These are phyloP conservation scores for Raphicerus campestris DNA, from an alignment of 2,113 vertebrate genomes.

Conservation along the genomic window DNA sequence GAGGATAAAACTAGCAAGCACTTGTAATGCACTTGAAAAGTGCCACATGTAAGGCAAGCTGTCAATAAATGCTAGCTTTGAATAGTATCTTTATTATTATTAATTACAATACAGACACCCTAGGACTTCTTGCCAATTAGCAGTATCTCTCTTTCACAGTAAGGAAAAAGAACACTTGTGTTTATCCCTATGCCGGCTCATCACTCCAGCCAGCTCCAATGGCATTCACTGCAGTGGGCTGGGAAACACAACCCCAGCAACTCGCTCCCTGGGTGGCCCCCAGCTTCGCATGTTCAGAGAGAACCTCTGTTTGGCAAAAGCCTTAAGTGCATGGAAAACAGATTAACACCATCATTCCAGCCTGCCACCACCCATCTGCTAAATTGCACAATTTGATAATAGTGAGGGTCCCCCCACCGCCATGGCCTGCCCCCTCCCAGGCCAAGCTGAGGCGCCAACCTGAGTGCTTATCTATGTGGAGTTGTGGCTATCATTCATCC, in stretches of 20 bases:
- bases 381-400: constrained; percentile 44
- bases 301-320: background rate
- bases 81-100: background rate
- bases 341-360: constrained; percentile 16
- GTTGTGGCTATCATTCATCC: background rate
- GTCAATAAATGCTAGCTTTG: background rate
- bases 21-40: background rate
- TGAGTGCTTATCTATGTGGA: background rate
- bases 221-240: background rate
- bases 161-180: background rate
- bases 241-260: background rate
- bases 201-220: background rate
- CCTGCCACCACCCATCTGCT: constrained; percentile 26
- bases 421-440: background rate
- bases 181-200: background rate
- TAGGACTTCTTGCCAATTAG: background rate
- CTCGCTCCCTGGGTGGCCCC: background rate
- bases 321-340: constrained; percentile 12
- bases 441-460: background rate
- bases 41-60: background rate
- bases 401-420: background rate
- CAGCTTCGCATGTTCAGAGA: background rate
- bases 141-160: background rate
- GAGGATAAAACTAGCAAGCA: background rate
- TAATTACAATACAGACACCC: background rate